These are phyloP conservation scores for Xiphias gladius DNA, from an alignment of 2,113 vertebrate species.

Conservation along the genomic window DNA sequence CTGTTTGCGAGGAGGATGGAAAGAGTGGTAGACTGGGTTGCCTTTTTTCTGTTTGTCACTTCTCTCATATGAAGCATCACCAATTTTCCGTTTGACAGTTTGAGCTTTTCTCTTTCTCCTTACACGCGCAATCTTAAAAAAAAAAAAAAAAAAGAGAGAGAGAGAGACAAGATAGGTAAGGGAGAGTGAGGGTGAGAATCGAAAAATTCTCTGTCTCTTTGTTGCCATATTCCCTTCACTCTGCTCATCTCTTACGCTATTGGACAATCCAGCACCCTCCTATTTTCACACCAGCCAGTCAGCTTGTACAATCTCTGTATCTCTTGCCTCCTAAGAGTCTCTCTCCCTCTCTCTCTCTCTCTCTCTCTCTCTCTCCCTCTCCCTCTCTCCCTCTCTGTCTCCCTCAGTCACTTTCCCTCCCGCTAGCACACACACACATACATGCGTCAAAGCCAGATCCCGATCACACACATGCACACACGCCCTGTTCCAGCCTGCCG, in stretches of 20 bases:
- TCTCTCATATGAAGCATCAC: slow-evolving; percentile 3
- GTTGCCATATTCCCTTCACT: slow-evolving; percentile 74
- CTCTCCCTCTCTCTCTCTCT: slow-evolving; percentile 48
- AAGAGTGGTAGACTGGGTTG: background rate
- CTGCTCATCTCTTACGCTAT: slow-evolving; percentile 62
- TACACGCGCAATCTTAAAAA: background rate
- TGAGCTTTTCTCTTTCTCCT: slow-evolving; percentile 30
- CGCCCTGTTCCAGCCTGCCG: slow-evolving; percentile 28
- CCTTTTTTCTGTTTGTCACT: background rate
- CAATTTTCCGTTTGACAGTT: slow-evolving; percentile 30
- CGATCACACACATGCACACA: slow-evolving; percentile 37
- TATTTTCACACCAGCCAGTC: slow-evolving; percentile 72
- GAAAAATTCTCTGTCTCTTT: slow-evolving; percentile 57
- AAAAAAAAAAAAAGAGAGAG: background rate
- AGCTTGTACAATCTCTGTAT: slow-evolving; percentile 66
- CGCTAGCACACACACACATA: slow-evolving; percentile 23
- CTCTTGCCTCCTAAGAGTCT: slow-evolving; percentile 45
- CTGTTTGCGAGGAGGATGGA: background rate
- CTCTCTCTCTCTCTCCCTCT: slow-evolving; percentile 39
- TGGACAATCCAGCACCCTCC: slow-evolving; percentile 71
- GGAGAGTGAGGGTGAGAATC: slow-evolving; percentile 34
- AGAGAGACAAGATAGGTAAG: slow-evolving; percentile 37
- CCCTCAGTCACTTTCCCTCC: slow-evolving; percentile 44
- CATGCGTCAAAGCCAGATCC: slow-evolving; percentile 50
- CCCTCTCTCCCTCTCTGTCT: slow-evolving; percentile 21